Conservation (phyloP, 2,888 invertebrate genomes). For the Vesta saturnalis region DNA sequence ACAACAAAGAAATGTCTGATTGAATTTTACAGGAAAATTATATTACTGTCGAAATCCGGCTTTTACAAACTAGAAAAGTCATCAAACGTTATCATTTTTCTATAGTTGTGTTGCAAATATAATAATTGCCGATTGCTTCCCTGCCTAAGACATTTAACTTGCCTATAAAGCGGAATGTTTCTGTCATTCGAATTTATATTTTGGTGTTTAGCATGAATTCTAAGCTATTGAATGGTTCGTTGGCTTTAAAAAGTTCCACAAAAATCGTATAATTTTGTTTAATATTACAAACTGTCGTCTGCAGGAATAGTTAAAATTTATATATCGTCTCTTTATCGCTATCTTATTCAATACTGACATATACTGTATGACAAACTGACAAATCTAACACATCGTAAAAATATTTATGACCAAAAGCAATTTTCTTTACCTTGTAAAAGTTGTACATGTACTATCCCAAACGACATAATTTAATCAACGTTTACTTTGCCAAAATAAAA, state of each 20-base stretch:
- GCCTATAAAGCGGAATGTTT: conserved; percentile 35
- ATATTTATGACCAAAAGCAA: not conserved
- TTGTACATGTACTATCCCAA: not conserved
- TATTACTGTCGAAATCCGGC: conserved; percentile 32
- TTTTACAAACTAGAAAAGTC: conserved; percentile 35
- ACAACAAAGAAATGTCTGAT: conserved; percentile 38
- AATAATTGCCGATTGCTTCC: conserved; percentile 11
- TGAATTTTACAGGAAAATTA: conserved; percentile 36
- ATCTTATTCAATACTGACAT: conserved; percentile 25
- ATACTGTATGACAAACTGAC: conserved; percentile 6
- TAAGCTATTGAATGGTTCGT: conserved; percentile 36
- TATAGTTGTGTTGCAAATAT: conserved; percentile 13
- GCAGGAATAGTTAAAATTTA: conserved; percentile 34
- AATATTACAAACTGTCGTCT: conserved; percentile 34
- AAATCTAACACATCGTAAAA: conserved; percentile 1
- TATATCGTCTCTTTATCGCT: conserved; percentile 30
- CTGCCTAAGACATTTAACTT: conserved; percentile 29
- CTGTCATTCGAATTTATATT: conserved; percentile 38
- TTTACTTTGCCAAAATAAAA: too few species aligned
- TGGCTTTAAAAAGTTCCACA: conserved; percentile 44
- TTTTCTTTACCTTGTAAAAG: not conserved
- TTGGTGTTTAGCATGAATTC: conserved; percentile 35
- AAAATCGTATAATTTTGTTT: conserved; percentile 43
- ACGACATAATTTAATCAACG: too few species aligned
- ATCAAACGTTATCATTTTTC: conserved; percentile 31